Conservation (phyloP, 2,113 vertebrate species). For the Acinonyx jubatus region DNA sequence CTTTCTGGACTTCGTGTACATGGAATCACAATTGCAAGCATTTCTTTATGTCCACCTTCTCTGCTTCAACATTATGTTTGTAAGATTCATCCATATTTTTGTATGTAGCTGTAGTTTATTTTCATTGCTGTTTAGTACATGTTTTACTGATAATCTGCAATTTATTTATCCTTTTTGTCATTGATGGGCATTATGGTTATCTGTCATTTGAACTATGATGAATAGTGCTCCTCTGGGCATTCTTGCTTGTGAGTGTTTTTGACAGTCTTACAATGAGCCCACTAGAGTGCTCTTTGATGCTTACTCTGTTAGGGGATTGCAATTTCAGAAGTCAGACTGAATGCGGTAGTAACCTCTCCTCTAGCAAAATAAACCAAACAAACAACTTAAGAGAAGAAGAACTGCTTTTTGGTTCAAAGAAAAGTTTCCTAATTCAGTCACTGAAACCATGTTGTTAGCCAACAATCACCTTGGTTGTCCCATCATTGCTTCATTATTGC, state of each 20-base stretch:
- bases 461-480: neutral
- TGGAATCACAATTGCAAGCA: neutral
- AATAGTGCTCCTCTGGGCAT: neutral
- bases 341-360: neutral
- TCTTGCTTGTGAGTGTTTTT: neutral
- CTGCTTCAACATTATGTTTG: neutral
- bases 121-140: neutral
- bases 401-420: neutral
- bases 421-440: neutral
- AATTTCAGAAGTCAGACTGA: neutral
- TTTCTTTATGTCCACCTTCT: neutral
- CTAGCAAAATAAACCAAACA: neutral
- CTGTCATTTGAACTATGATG: neutral
- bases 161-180: neutral
- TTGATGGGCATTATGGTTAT: neutral
- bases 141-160: neutral
- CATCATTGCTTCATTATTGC: neutral
- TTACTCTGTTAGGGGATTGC: neutral
- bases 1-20: neutral
- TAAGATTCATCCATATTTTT: neutral
- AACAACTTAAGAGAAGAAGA: neutral
- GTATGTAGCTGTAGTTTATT: neutral
- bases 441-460: neutral
- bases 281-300: neutral
- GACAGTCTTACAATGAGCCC: neutral